Evolutionary conservation across 2,888 invertebrate species (phyloP).

Genomic region (Alviniconcha strummeri): DNA sequence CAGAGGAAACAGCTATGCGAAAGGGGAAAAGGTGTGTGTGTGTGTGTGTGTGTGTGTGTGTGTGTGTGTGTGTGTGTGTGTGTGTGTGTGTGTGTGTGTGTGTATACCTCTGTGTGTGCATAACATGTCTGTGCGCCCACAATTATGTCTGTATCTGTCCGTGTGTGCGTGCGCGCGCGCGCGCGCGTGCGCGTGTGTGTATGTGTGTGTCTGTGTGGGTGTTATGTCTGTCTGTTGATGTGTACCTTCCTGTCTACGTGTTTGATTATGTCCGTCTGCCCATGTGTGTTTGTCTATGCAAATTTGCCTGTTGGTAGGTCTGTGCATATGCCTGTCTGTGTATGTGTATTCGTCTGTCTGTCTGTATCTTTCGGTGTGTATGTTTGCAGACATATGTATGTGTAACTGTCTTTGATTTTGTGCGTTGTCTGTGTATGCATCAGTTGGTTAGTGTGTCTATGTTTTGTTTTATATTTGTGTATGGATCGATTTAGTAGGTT

Average conservation of each 20-base stretch:
- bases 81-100: not conserved
- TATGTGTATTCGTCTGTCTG: not conserved
- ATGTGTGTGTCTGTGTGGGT: not conserved
- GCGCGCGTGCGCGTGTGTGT: not conserved
- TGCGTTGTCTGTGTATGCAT: not conserved
- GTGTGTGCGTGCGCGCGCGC: not conserved
- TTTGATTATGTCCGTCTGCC: not conserved
- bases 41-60: not conserved
- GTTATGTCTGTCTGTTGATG: not conserved
- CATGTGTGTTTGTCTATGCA: not conserved
- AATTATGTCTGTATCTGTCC: not conserved
- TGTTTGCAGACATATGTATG: not conserved
- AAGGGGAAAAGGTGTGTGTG: not conserved
- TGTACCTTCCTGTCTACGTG: not conserved
- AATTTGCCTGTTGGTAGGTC: not conserved
- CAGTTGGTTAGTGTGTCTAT: not conserved
- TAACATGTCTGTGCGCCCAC: not conserved
- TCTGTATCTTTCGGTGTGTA: not conserved
- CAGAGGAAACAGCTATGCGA: not conserved
- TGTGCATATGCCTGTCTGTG: not conserved
- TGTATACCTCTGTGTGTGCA: no score
- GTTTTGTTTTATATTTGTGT: not conserved
- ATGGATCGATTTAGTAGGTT: not conserved
- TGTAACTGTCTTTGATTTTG: not conserved
- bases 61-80: not conserved